These are phyloP conservation scores for Lanius collurio DNA, from an alignment of 2,113 vertebrate genomes.

Conservation along the genomic window DNA sequence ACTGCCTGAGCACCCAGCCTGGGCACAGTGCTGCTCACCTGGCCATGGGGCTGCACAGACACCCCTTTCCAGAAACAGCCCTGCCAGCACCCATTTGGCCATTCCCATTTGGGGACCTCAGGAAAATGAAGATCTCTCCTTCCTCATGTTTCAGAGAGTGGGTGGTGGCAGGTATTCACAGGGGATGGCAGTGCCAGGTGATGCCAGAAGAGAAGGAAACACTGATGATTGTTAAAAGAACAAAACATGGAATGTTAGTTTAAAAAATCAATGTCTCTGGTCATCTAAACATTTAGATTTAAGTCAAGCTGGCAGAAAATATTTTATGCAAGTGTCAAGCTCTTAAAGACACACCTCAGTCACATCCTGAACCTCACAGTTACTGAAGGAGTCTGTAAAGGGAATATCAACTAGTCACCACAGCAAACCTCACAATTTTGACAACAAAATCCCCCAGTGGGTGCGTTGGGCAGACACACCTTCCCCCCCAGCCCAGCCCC, in stretches of 20 bases:
- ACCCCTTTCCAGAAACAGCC: neutral
- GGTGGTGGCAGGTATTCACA: neutral
- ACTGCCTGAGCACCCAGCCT: neutral
- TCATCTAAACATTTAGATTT: neutral
- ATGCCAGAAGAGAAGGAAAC: neutral
- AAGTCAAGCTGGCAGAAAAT: neutral
- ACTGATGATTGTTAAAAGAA: neutral
- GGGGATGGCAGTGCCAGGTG: rapidly evolving
- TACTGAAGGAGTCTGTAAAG: neutral
- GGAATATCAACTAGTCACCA: neutral
- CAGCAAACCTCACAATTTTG: neutral
- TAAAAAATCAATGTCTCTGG: neutral
- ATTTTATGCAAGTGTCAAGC: neutral
- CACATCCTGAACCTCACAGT: neutral
- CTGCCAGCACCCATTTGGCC: rapidly evolving
- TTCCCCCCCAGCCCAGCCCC: neutral
- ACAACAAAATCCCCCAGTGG: neutral
- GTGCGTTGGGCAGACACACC: rapidly evolving
- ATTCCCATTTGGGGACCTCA: neutral
- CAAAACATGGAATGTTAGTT: neutral
- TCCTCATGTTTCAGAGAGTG: neutral
- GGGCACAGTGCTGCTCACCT: neutral
- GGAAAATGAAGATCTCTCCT: neutral
- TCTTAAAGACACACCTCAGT: neutral
- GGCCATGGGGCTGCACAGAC: neutral